Evolutionary conservation across 2,113 vertebrate genomes (phyloP).

Genomic region (Prolemur simus): DNA sequence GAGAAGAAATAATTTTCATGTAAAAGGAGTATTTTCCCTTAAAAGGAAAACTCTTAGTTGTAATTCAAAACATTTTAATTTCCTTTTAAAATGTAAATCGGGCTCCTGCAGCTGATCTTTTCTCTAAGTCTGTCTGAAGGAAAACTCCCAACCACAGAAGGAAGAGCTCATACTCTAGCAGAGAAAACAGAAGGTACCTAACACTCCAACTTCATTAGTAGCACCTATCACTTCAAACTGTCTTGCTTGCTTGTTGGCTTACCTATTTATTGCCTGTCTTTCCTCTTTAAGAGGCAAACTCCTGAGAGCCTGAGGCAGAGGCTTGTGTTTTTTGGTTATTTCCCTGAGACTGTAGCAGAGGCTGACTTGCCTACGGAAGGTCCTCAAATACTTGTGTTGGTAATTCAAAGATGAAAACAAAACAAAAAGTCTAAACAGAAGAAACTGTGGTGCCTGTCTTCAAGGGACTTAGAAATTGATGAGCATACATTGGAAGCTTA

Average conservation of each 20-base stretch:
- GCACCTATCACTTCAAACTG: background rate
- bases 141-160: background rate
- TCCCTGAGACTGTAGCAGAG: background rate
- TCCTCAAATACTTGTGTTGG: background rate
- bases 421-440: background rate
- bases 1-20: background rate
- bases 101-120: background rate
- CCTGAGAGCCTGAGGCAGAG: background rate
- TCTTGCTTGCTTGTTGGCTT: background rate
- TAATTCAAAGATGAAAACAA: background rate
- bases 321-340: accelerated
- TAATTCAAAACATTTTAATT: background rate
- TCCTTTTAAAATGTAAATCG: background rate
- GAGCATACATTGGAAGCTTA: accelerated
- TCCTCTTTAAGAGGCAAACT: background rate
- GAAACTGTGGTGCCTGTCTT: background rate
- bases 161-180: background rate
- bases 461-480: accelerated
- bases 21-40: slow-evolving; percentile 22
- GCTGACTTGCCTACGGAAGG: accelerated
- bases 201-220: accelerated
- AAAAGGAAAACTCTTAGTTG: slow-evolving; percentile 7
- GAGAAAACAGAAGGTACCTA: background rate
- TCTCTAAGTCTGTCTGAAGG: background rate
- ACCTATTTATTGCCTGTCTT: background rate